Base-by-base conservation (phyloP, 2,797 vertebrate genomes). In the Phataginus tetradactyla region DNA sequence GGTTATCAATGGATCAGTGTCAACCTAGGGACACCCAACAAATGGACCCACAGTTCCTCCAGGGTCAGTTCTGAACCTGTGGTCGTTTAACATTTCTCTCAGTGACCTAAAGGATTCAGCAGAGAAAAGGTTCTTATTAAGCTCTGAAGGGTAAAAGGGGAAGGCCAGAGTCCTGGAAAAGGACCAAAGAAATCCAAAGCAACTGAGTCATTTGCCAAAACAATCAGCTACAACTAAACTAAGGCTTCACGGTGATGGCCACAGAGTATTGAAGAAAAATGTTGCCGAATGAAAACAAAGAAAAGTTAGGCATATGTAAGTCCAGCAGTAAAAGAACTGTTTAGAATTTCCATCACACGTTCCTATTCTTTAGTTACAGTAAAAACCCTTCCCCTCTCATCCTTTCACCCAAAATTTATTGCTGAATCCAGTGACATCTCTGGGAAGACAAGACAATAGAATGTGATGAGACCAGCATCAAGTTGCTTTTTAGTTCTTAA, bases 1-100 rank as follows among this genome's bases (percentile, higher is more conserved):
- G 97, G 97, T 96, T 97, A 97, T 97, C 97, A 80, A 87, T 78
- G 91, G 86, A 96, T 97, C 88, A 81, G 57, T 96, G 97, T 98
- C 97, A 96, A 80, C 59, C 55, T 34, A 23, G 51, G 90, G 96
- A 94, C 96, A 97, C 17, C 71, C 68, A 86, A 68, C 83, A 87
- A 97, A 96, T 74, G 86, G 75, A 39, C 55, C 68, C 83, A 25
- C 1, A 12, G 66, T 64, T 74, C 45, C 39, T 55, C 64, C 25
- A 9, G 71, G 85, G 91, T 96, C 69, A 55, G 45, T 83, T 85
- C 71, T 69, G 59, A 89, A 53, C 94, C 77, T 57, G 49, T 0
- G 4, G 77, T 69, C 4, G 2, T 42, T 88, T 90, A 75, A 86
- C 77, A 78, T 71, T 79, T 92, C 86, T 92, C 61, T 86, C 81